Conservation (phyloP, 2,113 vertebrate species). For the Megaleporinus macrocephalus region DNA sequence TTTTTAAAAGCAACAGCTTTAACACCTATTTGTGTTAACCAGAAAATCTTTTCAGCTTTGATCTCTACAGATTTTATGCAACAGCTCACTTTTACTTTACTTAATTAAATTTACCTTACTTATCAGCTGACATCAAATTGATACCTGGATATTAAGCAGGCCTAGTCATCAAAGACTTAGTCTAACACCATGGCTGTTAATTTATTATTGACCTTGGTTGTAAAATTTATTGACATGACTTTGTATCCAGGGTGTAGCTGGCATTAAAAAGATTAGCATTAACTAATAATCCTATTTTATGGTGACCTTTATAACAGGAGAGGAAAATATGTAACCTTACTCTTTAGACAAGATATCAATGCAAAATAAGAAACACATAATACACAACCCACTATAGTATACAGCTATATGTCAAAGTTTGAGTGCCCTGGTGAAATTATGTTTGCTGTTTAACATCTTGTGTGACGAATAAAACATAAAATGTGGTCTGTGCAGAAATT, state of each 20-base stretch:
- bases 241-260: background rate
- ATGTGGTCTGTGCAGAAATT: no score
- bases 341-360: background rate
- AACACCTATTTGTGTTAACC: background rate
- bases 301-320: background rate
- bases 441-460: no score
- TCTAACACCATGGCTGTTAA: background rate
- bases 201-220: background rate
- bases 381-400: background rate
- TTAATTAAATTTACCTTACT: no score
- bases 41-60: background rate
- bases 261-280: background rate
- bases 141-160: background rate
- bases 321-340: background rate
- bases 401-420: no score
- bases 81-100: background rate
- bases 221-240: slow-evolving; percentile 15
- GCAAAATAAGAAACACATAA: background rate
- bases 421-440: no score
- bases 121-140: background rate
- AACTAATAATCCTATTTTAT: background rate
- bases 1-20: background rate
- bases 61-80: background rate
- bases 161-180: background rate
- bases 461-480: no score